Evolutionary conservation across 1,140 invertebrate genomes (phyloP).

Genomic region (Nebria ingens): DNA sequence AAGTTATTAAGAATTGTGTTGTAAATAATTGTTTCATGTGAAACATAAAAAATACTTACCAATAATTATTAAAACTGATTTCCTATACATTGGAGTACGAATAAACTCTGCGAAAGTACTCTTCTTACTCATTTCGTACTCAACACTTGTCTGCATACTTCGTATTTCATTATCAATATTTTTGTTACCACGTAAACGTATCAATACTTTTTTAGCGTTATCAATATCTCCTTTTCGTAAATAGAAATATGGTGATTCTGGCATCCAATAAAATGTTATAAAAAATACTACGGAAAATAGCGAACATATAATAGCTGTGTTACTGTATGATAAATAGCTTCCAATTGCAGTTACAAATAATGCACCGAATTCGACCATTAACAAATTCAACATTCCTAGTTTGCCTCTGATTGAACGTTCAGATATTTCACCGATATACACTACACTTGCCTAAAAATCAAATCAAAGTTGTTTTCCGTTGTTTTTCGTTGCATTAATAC

Average conservation of each 20-base stretch:
- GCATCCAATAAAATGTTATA: background rate
- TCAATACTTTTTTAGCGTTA: background rate
- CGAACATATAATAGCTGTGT: too few species aligned
- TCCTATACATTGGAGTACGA: background rate
- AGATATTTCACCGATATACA: slow-evolving; percentile 6
- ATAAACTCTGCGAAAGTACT: background rate
- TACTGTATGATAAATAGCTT: background rate
- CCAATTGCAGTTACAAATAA: background rate
- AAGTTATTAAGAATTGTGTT: too few species aligned
- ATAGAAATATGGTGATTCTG: slow-evolving; percentile 1
- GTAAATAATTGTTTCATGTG: background rate
- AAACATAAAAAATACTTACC: background rate
- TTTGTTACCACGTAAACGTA: background rate
- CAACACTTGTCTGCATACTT: background rate
- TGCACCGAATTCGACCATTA: background rate
- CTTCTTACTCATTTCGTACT: background rate
- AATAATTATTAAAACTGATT: background rate
- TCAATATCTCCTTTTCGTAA: background rate
- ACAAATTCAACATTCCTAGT: background rate
- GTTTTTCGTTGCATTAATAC: too few species aligned
- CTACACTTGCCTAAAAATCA: background rate
- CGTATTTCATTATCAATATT: background rate
- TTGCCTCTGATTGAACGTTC: background rate
- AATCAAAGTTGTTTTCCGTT: background rate
- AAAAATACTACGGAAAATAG: background rate